Evolutionary conservation across 2,113 vertebrate genomes (phyloP).

Genomic region (Leptocoma aspasia): DNA sequence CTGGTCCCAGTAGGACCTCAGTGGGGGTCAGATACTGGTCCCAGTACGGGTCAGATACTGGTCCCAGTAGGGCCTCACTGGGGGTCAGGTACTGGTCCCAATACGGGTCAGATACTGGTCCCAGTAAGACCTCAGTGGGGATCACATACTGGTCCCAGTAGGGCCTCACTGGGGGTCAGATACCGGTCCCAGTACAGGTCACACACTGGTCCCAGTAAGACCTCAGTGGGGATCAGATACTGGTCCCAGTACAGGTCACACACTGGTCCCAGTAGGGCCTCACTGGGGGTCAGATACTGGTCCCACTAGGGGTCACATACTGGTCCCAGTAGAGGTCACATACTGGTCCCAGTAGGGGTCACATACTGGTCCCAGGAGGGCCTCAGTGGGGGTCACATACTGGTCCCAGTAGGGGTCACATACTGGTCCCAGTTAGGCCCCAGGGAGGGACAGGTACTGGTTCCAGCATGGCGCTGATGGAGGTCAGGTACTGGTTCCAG

Average conservation of each 20-base stretch:
- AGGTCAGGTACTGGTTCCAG: no score
- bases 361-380: no score
- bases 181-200: neutral
- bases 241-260: neutral
- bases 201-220: neutral
- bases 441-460: no score
- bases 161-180: accelerated
- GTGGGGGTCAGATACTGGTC: neutral
- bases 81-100: no score
- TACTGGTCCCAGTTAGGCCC: no score
- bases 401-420: neutral
- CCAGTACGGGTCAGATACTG: neutral
- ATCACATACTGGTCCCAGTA: neutral
- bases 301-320: accelerated
- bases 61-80: no score
- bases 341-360: neutral
- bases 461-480: no score
- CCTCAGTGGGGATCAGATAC: no score
- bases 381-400: neutral
- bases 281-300: neutral
- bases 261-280: neutral
- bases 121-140: no score
- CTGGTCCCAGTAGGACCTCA: neutral
- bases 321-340: neutral
- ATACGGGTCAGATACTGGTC: no score